phyloP scores from a whole-genome alignment of 2,888 invertebrate species.

The Linnaemya vulpina region DNA sequence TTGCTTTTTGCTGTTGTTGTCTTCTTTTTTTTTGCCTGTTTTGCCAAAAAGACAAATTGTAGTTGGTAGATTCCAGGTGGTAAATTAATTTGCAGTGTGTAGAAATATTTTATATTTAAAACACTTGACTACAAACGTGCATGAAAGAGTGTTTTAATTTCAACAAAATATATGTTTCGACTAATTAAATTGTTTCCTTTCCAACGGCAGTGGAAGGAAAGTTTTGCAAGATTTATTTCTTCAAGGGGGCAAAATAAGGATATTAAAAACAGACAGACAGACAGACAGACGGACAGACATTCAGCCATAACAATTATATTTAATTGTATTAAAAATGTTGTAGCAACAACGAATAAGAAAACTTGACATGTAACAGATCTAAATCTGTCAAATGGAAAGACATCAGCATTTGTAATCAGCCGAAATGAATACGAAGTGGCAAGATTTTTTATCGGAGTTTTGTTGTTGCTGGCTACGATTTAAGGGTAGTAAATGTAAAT shows the following conservation, averaged over 20 bases:
- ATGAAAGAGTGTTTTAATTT: conserved; percentile 17
- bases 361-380: conserved; percentile 62
- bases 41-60: conserved; percentile 60
- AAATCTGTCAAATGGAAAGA: conserved; percentile 59
- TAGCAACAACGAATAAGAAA: conserved; percentile 4
- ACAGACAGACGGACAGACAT: conserved; percentile 4
- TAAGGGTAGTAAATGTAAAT: conserved; percentile 47
- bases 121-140: conserved; percentile 1
- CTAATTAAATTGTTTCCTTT: conserved; percentile 69
- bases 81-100: conserved; percentile 64
- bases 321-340: conserved; percentile 56
- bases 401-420: conserved; percentile 53
- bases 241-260: background rate
- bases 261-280: background rate
- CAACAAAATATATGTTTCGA: conserved; percentile 68
- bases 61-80: conserved; percentile 55
- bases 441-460: background rate
- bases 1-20: too few relatives aligned
- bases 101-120: conserved; percentile 34
- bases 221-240: conserved; percentile 59
- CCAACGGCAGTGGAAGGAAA: background rate
- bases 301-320: conserved; percentile 59
- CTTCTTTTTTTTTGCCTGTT: background rate
- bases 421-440: background rate
- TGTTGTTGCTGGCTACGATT: background rate